Evolutionary conservation across 2,113 vertebrate species (phyloP).

Genomic region (Peromyscus leucopus): DNA sequence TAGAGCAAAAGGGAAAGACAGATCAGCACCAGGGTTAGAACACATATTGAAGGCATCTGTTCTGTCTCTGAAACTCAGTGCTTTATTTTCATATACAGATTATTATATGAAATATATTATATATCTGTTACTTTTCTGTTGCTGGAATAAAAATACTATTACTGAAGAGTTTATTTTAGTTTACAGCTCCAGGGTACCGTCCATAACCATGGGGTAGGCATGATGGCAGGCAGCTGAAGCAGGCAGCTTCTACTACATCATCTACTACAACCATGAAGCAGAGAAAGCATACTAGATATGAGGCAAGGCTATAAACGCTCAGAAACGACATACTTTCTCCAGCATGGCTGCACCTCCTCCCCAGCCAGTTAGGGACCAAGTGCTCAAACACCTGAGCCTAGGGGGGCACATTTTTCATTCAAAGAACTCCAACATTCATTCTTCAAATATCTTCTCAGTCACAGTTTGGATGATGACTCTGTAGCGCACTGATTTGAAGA

Average conservation of each 20-base stretch:
- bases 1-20: background rate
- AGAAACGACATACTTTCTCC: background rate
- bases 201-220: background rate
- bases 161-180: background rate
- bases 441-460: background rate
- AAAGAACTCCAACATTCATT: background rate
- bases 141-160: background rate
- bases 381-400: background rate
- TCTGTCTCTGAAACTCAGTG: background rate
- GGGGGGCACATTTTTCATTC: background rate
- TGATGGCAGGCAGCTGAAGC: background rate
- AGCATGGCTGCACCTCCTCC: background rate
- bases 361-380: background rate
- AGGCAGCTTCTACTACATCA: background rate
- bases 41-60: background rate
- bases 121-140: background rate
- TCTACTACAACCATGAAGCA: background rate
- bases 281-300: background rate
- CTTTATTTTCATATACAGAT: background rate
- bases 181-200: background rate
- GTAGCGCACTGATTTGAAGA: background rate
- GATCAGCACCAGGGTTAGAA: background rate
- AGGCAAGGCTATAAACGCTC: background rate
- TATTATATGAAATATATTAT: background rate
- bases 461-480: background rate